Evolutionary conservation across 2,797 vertebrate species (phyloP).

Genomic region (Myiotriccus ornatus): DNA sequence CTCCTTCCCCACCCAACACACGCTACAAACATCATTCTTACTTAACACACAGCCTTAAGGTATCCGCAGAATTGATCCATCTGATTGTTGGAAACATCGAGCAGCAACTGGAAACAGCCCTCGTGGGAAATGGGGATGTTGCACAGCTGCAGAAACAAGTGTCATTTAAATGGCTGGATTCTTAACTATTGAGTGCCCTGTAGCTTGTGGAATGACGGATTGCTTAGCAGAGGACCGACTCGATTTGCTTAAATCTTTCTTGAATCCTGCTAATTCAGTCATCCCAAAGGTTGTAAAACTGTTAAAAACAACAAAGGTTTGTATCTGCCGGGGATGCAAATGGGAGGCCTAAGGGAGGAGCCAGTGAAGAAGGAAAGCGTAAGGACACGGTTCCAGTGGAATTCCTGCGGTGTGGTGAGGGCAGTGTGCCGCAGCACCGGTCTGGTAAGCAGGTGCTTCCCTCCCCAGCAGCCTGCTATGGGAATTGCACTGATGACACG

Average conservation of each 20-base stretch:
- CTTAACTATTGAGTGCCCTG: conserved; percentile 49
- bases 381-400: not conserved
- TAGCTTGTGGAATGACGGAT: conserved; percentile 61
- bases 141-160: conserved; percentile 57
- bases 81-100: conserved; percentile 58
- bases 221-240: not conserved
- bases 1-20: not conserved
- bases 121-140: conserved; percentile 49
- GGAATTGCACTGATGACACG: not conserved
- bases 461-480: not conserved
- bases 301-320: not conserved
- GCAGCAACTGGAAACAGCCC: conserved; percentile 49
- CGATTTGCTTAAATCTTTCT: conserved; percentile 39
- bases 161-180: conserved; percentile 60
- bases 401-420: not conserved
- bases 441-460: not conserved
- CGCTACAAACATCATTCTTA: conserved; percentile 21
- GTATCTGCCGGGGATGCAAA: not conserved
- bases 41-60: conserved; percentile 52
- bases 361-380: not conserved
- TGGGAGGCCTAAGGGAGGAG: not conserved
- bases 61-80: conserved; percentile 45
- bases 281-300: not conserved
- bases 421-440: not conserved
- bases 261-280: not conserved